Conservation (phyloP, 2,113 vertebrate genomes). For the Tichodroma muraria region DNA sequence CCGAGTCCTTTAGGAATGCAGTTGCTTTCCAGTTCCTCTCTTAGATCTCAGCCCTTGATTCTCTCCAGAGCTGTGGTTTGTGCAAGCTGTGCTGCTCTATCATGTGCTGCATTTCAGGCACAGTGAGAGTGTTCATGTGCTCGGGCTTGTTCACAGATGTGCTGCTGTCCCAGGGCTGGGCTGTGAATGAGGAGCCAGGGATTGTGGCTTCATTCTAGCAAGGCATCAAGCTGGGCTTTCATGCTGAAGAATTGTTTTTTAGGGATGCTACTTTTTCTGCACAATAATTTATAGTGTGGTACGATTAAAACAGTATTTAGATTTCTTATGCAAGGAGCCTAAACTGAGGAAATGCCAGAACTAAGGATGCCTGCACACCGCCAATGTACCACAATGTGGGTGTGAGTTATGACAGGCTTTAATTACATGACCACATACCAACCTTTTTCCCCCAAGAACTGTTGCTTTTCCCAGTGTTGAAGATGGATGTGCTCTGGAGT, state of each 20-base stretch:
- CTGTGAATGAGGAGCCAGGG: not conserved
- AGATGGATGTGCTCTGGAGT: not conserved
- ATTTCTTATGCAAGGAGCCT: not conserved
- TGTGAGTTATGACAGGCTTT: slow-evolving; percentile 19
- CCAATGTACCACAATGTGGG: not conserved
- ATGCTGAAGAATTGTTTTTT: not conserved
- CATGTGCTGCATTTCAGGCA: not conserved
- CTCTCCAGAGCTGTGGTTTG: not conserved
- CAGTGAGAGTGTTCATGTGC: not conserved
- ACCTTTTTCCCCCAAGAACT: not conserved
- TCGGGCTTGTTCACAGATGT: not conserved
- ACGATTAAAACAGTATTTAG: not conserved
- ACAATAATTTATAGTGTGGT: rapidly evolving
- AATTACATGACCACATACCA: slow-evolving; percentile 25
- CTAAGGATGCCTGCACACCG: not conserved
- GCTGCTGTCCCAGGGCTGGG: not conserved
- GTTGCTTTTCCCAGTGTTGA: not conserved
- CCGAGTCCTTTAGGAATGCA: not conserved
- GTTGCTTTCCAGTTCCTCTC: not conserved
- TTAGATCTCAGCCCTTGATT: not conserved
- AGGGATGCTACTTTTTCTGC: not conserved
- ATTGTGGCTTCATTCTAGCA: not conserved
- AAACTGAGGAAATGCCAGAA: not conserved
- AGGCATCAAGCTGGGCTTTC: not conserved
- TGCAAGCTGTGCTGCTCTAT: not conserved